Base-by-base conservation (phyloP, 2,113 vertebrate species). In the Sander lucioperca region DNA sequence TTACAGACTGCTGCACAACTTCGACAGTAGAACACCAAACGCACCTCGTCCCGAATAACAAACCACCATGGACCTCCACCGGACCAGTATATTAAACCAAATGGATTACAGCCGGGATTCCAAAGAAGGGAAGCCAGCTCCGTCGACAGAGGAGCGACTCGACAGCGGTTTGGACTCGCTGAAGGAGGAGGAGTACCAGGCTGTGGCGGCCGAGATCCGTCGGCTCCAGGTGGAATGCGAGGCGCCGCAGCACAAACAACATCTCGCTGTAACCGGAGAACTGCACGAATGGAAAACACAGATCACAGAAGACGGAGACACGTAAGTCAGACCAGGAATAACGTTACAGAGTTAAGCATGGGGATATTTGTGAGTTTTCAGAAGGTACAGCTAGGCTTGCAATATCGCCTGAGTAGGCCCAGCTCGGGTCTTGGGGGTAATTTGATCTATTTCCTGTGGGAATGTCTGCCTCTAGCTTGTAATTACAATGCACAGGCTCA, bases 81-180 rank as follows among this genome's bases (percentile, higher is more conserved):
- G 93, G 88, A 83, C 77, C 54, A 90, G 77, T 30, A 61, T 90
- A 73, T 36, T 79, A 16, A 94, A 88, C 84, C 92, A 93, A 68
- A 94, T 93, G 95, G 94, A 96, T 93, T 95, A 94, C 62, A 89
- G 81, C 63, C 91, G 88, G 69, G 95, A 95, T 1, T 58, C 90
- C 13, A 95, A 95, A 80, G 96, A 97, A 15, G 87, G 92, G 36
- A 91, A 93, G 48, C 88, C 86, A n/a, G 69, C 78, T 30, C 83
- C 69, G 74, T 57, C 88, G 66, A 80, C 91, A 4, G 96, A 96
- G 3, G 98, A 99, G 30, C 95, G 98, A 75, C 94, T 97, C 48
- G 98, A 99, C 94, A 99, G 98, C 66, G 98, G 98, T 39, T 61
- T 99, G 87, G 97, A 97, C 90, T 99, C 98, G 36, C 94, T 99